A percentile compares a stretch with the other conserved stretches of the same genome.
Conservation (phyloP, 2,888 invertebrate species). For the Baronia brevicornis region DNA sequence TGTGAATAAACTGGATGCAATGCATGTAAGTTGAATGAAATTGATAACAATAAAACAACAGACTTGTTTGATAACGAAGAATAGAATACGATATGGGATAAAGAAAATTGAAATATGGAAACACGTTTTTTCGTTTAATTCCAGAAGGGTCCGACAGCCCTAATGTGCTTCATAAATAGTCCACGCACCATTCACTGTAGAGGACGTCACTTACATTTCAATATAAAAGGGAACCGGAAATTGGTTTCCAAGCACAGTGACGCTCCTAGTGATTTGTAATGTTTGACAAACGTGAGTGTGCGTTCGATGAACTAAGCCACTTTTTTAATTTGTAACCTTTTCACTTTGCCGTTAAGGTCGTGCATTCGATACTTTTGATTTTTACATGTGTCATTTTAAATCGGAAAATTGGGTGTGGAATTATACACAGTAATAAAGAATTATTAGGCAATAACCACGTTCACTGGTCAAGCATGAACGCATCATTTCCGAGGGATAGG, state of each 20-base stretch:
- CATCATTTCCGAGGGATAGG: slow-evolving; percentile 3
- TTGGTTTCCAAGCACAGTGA: slow-evolving; percentile 65
- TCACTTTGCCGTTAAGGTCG: slow-evolving; percentile 3
- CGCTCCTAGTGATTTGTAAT: slow-evolving; percentile 62
- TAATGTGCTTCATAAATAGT: slow-evolving; percentile 27
- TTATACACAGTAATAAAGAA: slow-evolving; percentile 14
- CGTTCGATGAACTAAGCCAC: slow-evolving; percentile 22
- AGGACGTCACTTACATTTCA: slow-evolving; percentile 63
- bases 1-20: too few relatives aligned
- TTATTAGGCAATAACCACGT: slow-evolving; percentile 9
- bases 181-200: slow-evolving; percentile 33
- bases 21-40: too few relatives aligned
- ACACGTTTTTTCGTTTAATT: too few relatives aligned
- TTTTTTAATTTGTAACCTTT: slow-evolving; percentile 30
- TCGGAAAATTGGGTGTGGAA: slow-evolving; percentile 13
- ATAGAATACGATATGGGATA: too few relatives aligned
- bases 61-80: too few relatives aligned
- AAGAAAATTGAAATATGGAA: too few relatives aligned
- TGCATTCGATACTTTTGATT: slow-evolving; percentile 5
- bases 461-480: slow-evolving; percentile 10
- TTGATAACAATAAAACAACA: too few relatives aligned
- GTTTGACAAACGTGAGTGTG: slow-evolving; percentile 35
- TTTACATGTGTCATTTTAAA: slow-evolving; percentile 16
- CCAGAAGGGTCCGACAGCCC: slow-evolving; percentile 1
- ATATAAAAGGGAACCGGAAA: slow-evolving; percentile 69